Conservation (phyloP, 2,888 invertebrate species). For the Melipona bicolor region DNA sequence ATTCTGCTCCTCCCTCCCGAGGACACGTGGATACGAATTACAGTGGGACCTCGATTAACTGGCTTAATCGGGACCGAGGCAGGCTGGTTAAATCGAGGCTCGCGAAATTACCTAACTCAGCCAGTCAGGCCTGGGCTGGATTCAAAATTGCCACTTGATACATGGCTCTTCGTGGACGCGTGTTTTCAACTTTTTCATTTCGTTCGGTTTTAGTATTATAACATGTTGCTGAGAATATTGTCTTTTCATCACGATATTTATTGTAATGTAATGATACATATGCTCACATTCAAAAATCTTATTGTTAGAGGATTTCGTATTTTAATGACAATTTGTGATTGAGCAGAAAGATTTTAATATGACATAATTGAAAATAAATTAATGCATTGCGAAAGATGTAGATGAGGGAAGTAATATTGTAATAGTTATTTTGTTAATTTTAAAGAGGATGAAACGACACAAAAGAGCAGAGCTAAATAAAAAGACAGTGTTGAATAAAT, state of each 20-base stretch:
- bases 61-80: constrained; percentile 19
- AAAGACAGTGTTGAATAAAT: too few species aligned
- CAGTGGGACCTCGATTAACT: constrained; percentile 17
- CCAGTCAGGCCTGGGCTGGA: background rate
- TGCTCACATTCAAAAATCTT: too few species aligned
- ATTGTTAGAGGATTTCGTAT: too few species aligned
- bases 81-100: constrained; percentile 13
- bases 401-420: too few species aligned
- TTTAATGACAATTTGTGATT: too few species aligned
- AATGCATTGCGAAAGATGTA: too few species aligned
- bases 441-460: too few species aligned
- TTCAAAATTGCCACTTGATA: background rate
- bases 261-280: too few species aligned
- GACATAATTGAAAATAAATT: too few species aligned
- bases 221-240: background rate
- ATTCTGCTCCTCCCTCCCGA: background rate
- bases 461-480: too few species aligned
- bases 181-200: background rate
- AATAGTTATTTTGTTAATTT: too few species aligned
- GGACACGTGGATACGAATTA: constrained; percentile 13
- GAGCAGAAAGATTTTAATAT: too few species aligned
- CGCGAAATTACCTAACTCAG: constrained; percentile 4
- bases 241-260: background rate
- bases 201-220: background rate
- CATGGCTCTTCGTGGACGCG: background rate